Conservation (phyloP, 1,140 invertebrate species). For the Bactericera cockerelli region DNA sequence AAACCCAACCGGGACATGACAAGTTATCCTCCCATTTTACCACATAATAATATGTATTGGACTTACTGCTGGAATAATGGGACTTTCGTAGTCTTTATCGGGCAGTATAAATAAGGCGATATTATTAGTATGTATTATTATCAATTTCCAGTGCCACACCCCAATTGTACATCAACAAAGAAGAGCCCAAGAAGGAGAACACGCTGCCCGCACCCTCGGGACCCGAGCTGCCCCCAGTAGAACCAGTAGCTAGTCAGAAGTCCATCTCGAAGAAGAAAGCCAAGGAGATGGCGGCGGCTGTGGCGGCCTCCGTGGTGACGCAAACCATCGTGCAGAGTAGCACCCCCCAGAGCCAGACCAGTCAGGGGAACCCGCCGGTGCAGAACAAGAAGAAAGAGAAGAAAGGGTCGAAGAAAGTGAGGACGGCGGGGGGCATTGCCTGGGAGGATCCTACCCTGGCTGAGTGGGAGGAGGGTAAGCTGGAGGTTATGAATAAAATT, state of each 20-base stretch:
- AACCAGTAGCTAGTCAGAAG: conserved; percentile 11
- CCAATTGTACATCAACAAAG: conserved; percentile 25
- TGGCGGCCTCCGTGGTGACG: conserved; percentile 29
- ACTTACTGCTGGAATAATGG: too few relatives aligned
- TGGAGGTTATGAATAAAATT: too few relatives aligned
- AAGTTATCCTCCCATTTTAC: too few relatives aligned
- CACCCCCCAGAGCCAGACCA: conserved; percentile 15
- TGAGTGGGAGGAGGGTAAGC: conserved; percentile 74
- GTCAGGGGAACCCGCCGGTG: conserved; percentile 7
- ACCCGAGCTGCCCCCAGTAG: conserved; percentile 13
- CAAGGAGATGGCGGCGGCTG: conserved; percentile 21
- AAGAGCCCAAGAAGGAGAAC: conserved; percentile 17
- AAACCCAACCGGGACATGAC: too few relatives aligned
- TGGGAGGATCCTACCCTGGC: conserved; percentile 86
- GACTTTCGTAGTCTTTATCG: too few relatives aligned
- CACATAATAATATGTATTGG: too few relatives aligned
- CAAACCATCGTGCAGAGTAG: conserved; percentile 29
- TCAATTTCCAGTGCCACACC: conserved; percentile 25
- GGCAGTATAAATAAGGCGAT: too few relatives aligned
- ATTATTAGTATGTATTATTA: too few relatives aligned
- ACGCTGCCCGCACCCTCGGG: conserved; percentile 12
- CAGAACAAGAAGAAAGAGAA: conserved; percentile 34
- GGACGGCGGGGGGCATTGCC: conserved; percentile 77
- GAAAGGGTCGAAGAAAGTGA: conserved; percentile 30
- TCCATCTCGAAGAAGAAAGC: conserved; percentile 9